Conservation (phyloP, 2,113 vertebrate species). For the Danio rerio region GRCz12tu NC_133185.1:38178501-38179000, state of each 20-base stretch:
- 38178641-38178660: background rate
- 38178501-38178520: no score
- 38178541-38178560: no score
- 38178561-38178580: no score
- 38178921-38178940: background rate
- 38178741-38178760: background rate
- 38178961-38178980: constrained; percentile 92
- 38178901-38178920: background rate
- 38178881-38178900: background rate
- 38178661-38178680: background rate
- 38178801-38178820: constrained; percentile 90
- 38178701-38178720: background rate
- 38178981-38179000: constrained; percentile 89
- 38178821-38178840: constrained; percentile 87
- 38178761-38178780: constrained; percentile 71
- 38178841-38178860: constrained; percentile 88
- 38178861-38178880: constrained; percentile 59
- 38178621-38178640: no score
- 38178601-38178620: no score
- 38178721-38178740: background rate
- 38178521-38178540: no score
- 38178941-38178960: constrained; percentile 82
- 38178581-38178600: no score
- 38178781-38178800: constrained; percentile 91
- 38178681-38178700: background rate